Evolutionary conservation across 2,888 invertebrate genomes (phyloP).

Genomic region (Mamestra brassicae): DNA sequence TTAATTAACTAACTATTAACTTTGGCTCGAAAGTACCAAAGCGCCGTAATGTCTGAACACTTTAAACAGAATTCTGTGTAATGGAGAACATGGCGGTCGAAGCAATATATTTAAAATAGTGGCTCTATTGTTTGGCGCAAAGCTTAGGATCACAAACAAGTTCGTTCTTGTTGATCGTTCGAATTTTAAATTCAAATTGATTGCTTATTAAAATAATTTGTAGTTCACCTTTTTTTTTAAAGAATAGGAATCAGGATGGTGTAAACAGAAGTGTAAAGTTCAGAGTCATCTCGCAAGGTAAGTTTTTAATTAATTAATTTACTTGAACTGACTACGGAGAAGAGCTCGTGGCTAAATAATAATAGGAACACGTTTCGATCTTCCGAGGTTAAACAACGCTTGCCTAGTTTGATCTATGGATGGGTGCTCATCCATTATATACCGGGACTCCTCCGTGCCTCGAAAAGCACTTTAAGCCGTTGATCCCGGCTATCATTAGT

Average conservation of each 20-base stretch:
- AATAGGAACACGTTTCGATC: no score
- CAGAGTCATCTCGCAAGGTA: no score
- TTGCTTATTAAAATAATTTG: constrained; percentile 27
- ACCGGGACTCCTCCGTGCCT: no score
- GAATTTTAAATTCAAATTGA: constrained; percentile 36
- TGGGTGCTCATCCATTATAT: no score
- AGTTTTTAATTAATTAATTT: no score
- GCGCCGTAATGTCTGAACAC: constrained; percentile 29
- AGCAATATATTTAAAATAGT: constrained; percentile 47
- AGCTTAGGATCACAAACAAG: constrained; percentile 27
- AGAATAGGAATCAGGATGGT: not conserved
- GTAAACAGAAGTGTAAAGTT: no score
- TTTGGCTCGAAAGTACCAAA: constrained; percentile 15
- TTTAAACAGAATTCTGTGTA: constrained; percentile 47
- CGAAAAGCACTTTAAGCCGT: no score
- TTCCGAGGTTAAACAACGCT: no score
- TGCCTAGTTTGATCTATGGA: no score
- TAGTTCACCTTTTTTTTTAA: not conserved
- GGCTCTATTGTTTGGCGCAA: constrained; percentile 32
- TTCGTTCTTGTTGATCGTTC: constrained; percentile 27
- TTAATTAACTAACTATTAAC: constrained; percentile 42
- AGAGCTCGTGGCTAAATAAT: no score
- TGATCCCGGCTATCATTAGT: no score
- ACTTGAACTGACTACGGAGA: no score
- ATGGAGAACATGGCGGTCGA: constrained; percentile 51